These are phyloP conservation scores for Sebastes reedi DNA, from an alignment of 2,797 vertebrate species.

Conservation along the genomic window DNA sequence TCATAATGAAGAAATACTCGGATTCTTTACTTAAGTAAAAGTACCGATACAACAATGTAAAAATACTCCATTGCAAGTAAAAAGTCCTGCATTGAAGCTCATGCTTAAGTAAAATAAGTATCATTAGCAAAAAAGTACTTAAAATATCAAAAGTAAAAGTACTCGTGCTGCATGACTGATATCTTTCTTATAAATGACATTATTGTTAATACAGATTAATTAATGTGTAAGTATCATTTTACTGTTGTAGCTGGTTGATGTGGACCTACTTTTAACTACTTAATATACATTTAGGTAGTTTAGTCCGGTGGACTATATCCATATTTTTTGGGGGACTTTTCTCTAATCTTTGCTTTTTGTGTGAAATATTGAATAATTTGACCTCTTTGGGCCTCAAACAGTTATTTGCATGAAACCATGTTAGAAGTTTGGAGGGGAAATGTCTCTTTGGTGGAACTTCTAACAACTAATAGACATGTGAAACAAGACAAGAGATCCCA, in stretches of 20 bases:
- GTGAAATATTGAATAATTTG: no score
- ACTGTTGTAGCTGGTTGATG: neutral
- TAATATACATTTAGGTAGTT: neutral
- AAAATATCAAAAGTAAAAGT: neutral
- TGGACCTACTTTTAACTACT: neutral
- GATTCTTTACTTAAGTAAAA: neutral
- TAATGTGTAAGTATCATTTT: neutral
- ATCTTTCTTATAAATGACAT: neutral
- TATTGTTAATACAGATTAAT: neutral
- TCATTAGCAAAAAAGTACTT: neutral
- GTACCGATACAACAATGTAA: neutral
- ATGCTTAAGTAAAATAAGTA: neutral
- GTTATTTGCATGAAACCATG: no score
- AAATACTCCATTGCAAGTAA: neutral
- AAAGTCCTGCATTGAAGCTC: neutral
- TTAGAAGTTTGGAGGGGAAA: neutral
- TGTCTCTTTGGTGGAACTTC: neutral
- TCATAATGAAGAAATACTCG: neutral
- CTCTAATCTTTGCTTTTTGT: rapidly evolving
- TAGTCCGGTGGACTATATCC: neutral
- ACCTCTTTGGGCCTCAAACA: no score
- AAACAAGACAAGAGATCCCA: neutral
- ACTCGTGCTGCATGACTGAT: neutral
- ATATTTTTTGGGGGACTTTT: neutral
- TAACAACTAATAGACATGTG: neutral